Percentiles rank a stretch among this genome's conserved stretches.
These are phyloP conservation scores for Clanis bilineata DNA, from an alignment of 2,888 invertebrate species.

Conservation along the genomic window DNA sequence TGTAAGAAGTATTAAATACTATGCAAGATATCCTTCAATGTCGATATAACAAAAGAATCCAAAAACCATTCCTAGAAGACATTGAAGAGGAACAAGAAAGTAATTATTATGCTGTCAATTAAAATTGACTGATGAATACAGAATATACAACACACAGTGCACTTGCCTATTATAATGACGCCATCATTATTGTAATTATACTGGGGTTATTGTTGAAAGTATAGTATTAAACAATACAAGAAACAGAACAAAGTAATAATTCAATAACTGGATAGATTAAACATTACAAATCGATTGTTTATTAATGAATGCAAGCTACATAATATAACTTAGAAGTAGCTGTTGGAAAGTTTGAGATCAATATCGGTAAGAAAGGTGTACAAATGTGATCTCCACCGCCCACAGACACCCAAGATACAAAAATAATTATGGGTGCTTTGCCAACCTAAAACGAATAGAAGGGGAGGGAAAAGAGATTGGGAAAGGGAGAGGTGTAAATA, in stretches of 20 bases:
- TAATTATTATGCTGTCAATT: neutral
- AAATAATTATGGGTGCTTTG: too few species aligned
- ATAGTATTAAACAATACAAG: neutral
- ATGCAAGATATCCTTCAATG: neutral
- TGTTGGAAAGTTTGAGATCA: too few species aligned
- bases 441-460: too few species aligned
- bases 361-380: too few species aligned
- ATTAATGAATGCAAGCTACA: too few species aligned
- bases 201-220: neutral
- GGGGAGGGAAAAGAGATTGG: too few species aligned
- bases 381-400: too few species aligned
- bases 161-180: neutral
- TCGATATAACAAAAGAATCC: neutral
- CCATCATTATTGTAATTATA: neutral
- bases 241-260: neutral
- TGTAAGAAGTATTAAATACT: neutral
- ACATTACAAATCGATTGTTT: too few species aligned
- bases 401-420: too few species aligned
- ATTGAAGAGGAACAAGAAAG: neutral
- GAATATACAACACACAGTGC: neutral
- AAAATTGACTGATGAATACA: neutral
- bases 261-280: too few species aligned
- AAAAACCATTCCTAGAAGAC: neutral
- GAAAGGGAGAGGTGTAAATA: too few species aligned
- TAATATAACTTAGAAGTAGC: too few species aligned